Percentiles rank a stretch among this genome's conserved stretches.
Evolutionary conservation across 2,797 vertebrate species (phyloP).

Genomic region (Falco biarmicus): DNA sequence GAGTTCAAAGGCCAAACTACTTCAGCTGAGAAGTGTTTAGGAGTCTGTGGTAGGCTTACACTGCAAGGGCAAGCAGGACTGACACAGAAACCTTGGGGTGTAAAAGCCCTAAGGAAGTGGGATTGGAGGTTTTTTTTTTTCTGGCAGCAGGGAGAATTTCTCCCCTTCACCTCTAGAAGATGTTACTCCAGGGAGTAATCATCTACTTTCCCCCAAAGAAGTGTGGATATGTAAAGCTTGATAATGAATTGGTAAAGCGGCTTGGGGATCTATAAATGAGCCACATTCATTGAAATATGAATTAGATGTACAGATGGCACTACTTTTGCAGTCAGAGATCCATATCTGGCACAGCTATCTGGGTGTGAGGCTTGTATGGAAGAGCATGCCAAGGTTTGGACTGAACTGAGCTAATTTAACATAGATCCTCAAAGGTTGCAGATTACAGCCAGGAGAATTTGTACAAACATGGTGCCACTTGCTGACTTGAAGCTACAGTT

Average conservation of each 20-base stretch:
- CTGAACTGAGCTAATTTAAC: neutral
- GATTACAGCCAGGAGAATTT: neutral
- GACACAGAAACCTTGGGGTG: neutral
- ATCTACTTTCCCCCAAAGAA: neutral
- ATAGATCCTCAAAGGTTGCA: neutral
- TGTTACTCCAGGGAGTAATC: neutral
- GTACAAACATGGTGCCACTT: neutral
- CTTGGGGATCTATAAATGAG: neutral
- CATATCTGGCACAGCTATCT: neutral
- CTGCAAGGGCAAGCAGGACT: slow-evolving; percentile 1
- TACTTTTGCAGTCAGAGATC: neutral
- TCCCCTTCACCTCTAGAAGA: neutral
- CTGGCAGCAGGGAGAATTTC: neutral
- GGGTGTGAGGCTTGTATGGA: neutral
- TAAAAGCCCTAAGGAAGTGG: neutral
- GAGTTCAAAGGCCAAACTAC: slow-evolving; percentile 77
- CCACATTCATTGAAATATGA: neutral
- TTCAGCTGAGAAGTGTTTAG: slow-evolving; percentile 70
- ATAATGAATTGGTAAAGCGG: neutral
- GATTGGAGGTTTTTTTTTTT: neutral
- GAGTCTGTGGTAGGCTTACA: slow-evolving; percentile 33
- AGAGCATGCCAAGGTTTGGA: neutral
- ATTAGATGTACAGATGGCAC: neutral
- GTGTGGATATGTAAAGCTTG: neutral
- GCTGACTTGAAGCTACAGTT: neutral